Evolutionary conservation across 2,888 invertebrate species (phyloP), one percentile per base, ranked within the genome.

Genomic region (Ligdia adustata): DNA sequence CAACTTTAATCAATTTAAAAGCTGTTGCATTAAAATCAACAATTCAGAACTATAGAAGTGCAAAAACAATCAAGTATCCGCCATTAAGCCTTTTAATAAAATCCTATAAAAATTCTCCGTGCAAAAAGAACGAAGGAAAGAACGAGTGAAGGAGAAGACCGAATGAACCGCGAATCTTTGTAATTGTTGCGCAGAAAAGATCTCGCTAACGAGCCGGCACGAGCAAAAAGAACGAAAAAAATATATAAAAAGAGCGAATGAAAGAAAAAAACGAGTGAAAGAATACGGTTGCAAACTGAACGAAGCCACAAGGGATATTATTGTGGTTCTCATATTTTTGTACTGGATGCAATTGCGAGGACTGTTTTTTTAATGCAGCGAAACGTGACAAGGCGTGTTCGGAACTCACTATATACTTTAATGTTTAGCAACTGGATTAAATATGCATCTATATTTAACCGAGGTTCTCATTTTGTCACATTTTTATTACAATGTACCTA

Each of bases 161-260:
- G 70, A 72, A 69, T 67, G 69, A 60, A 68, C 71, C 70, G 65
- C 66, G 69, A 69, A 69, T 70, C 74, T 69, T 57, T 67, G 75
- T 79, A 79, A 79, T 79, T 79, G 79, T 77, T 79, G 75, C 75
- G 71, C 72, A 57, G 72, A 72, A 24, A 45, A 37, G 48, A 73
- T 70, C 72, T 60, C 64, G 65, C 74, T 79, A 79, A 79, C 79
- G 80, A 79, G 78, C 68, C 5, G 35, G 13, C 37, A 27, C 9
- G 31, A 31, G 39, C 13, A 44, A 39, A 52, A 50, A 43, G 34
- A 35, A 39, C n/a, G 5, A 9, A 11, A 32, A 6, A 33, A 5
- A 12, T 18, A 33, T 14, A 26, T 24, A 42, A 29, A 29, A 12
- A 4, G 18, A 40, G 35, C 42, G 52, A n/a, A n/a, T n/a, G 55